A percentile compares a stretch with the other conserved stretches of the same genome.
Conservation (phyloP, 2,797 vertebrate genomes). For the Gadopsis bispinosus region DNA sequence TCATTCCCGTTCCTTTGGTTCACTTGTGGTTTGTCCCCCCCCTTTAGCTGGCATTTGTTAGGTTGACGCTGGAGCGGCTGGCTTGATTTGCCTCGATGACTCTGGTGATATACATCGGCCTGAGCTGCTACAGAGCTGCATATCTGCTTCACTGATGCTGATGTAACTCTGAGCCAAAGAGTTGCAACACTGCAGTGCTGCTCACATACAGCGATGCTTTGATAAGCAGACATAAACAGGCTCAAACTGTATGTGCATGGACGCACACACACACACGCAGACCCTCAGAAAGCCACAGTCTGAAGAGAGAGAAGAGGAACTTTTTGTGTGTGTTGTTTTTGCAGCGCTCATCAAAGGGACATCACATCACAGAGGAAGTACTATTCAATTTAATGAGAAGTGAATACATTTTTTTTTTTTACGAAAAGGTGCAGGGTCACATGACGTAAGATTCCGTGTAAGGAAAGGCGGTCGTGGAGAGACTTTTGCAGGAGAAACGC, state of each 20-base stretch:
- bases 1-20: slow-evolving; percentile 34
- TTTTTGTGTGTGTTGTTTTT: background rate
- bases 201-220: slow-evolving; percentile 52
- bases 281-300: slow-evolving; percentile 48
- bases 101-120: slow-evolving; percentile 21
- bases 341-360: slow-evolving; percentile 52
- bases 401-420: slow-evolving; percentile 2
- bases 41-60: slow-evolving; percentile 42
- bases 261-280: slow-evolving; percentile 29
- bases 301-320: slow-evolving; percentile 45
- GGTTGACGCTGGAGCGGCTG: slow-evolving; percentile 16
- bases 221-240: slow-evolving; percentile 54
- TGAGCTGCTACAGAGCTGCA: slow-evolving; percentile 43
- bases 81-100: slow-evolving; percentile 31
- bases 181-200: slow-evolving; percentile 67
- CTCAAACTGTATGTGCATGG: slow-evolving; percentile 31
- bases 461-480: slow-evolving; percentile 21
- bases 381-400: slow-evolving; percentile 48
- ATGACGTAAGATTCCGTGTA: slow-evolving; percentile 16
- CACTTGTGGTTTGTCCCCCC: slow-evolving; percentile 23
- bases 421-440: slow-evolving; percentile 23
- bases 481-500: slow-evolving; percentile 23
- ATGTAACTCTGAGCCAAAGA: slow-evolving; percentile 77
- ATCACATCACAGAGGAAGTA: slow-evolving; percentile 30
- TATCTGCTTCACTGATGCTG: slow-evolving; percentile 56